Evolutionary conservation across 2,113 vertebrate species (phyloP), one percentile per base, ranked within the genome.

Genomic region (Gambusia affinis): DNA sequence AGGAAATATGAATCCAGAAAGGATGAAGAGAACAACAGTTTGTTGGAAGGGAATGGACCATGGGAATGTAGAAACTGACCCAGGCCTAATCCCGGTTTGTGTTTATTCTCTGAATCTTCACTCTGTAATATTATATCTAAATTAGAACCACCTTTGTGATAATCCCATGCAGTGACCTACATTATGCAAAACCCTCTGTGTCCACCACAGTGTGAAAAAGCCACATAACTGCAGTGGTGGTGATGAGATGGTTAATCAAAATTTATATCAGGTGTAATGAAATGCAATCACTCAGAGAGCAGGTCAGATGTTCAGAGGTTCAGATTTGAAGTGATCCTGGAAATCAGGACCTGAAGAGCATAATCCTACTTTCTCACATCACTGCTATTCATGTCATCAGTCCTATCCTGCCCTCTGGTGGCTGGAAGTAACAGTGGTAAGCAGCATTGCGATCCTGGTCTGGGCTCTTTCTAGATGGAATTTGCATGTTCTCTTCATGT

Each of bases 141-240:
- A 93, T 92, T 75, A 87, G 88, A 88, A 68, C 87, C 87, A 89
- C 90, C 90, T 90, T 84, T n/a, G 65, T 75, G 47, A 67, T 93
- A 94, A 93, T n/a, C n/a, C n/a, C n/a, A n/a, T n/a, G n/a, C n/a
- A n/a, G n/a, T n/a, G n/a, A 81, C 83, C 87, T 85, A n/a, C n/a
- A n/a, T n/a, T n/a, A n/a, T n/a, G n/a, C 35, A n/a, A n/a, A n/a
- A n/a, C n/a, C n/a, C n/a, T n/a, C n/a, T n/a, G n/a, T n/a, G n/a
- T n/a, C n/a, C n/a, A 57, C 7, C 14, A 17, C n/a, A n/a, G n/a
- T n/a, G n/a, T n/a, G n/a, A n/a, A n/a, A n/a, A n/a, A n/a, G n/a
- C n/a, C n/a, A n/a, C n/a, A n/a, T n/a, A 60, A 24, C 72, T 70
- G 37, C 24, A 3, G 22, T 24, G 29, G 8, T 0, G 0, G 60